Evolutionary conservation across 1,140 invertebrate genomes (phyloP), one percentile per base, ranked within the genome.

Genomic region (Dendroctonus valens): DNA sequence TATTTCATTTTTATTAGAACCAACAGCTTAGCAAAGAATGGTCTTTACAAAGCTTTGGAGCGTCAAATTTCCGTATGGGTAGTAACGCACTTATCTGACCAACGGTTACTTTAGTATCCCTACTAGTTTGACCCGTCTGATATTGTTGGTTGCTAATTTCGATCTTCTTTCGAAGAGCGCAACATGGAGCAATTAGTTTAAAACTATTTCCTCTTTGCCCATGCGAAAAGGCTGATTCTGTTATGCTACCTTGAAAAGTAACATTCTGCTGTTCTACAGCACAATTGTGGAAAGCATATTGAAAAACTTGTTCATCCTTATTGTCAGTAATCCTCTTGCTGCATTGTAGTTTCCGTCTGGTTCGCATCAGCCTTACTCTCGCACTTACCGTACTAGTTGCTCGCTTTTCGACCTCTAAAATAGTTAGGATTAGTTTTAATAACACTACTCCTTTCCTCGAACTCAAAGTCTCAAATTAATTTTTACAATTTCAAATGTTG

Each of bases 51-150:
- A 64, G 57, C 51, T 51, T 37, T 59, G 57, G 61, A 48, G 61
- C 68, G 50, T 59, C 26, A 37, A 41, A 37, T 67, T 67, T 73
- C 38, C 75, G 69, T 55, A 71, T 65, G 42, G 73, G 71, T 49
- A 74, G 61, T 55, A 74, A 63, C 42, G 75, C 61, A 60, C 62
- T 71, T 37, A 70, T 70, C 71, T 76, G 75, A 15, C 75, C 75
- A 46, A 75, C 59, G 62, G 64, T 72, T 9, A 75, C 51, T 59
- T 74, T 54, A 12, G 50, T 70, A 41, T 72, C 65, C 14, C 49
- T 68, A 49, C 55, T 69, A 41, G 14, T 49, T 11, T 50, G 44
- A 11, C 14, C 26, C 7, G 11, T 37, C 39, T 52, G 46, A 38
- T 40, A 11, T n/a, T 41, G 9, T 42, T 44, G 14, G 7, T 11